These are phyloP conservation scores for Macaria liturata DNA, from an alignment of 2,888 invertebrate species.

Conservation along the genomic window DNA sequence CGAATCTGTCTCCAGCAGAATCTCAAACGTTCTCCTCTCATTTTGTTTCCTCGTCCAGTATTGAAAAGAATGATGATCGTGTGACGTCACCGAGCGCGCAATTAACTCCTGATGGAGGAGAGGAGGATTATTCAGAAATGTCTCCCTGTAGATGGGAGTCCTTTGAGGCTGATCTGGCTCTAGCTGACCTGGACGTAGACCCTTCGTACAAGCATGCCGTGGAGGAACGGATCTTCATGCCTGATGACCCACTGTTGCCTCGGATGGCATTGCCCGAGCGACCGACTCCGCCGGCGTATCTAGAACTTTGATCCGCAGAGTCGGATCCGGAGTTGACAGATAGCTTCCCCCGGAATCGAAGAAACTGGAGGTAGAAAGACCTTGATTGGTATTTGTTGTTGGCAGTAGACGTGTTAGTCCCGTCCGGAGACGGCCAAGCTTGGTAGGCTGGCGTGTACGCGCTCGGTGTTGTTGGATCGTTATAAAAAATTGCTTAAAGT, in stretches of 20 bases:
- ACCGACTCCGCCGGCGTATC: constrained; percentile 82
- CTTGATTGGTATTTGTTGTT: constrained; percentile 48
- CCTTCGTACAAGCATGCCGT: constrained; percentile 85
- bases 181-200: constrained; percentile 85
- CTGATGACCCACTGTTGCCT: constrained; percentile 83
- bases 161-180: constrained; percentile 84
- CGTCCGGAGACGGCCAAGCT: constrained; percentile 48
- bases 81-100: constrained; percentile 83
- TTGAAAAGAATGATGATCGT: constrained; percentile 71
- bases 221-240: constrained; percentile 84
- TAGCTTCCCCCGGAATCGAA: constrained; percentile 58
- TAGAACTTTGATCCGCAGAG: constrained; percentile 79
- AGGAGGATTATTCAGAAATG: constrained; percentile 67
- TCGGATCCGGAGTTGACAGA: constrained; percentile 74
- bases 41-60: constrained; percentile 81
- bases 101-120: constrained; percentile 81
- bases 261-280: constrained; percentile 76
- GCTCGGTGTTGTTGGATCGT: constrained; percentile 68
- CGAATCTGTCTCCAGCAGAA: constrained; percentile 84
- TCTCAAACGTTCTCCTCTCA: constrained; percentile 86
- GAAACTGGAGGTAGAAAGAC: constrained; percentile 55
- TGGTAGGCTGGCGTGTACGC: constrained; percentile 54
- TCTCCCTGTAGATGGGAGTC: constrained; percentile 85
- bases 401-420: constrained; percentile 40
- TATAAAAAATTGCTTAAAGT: constrained; percentile 72